Conservation (phyloP, 2,888 invertebrate species). For the Microctonus hyperodae region DNA sequence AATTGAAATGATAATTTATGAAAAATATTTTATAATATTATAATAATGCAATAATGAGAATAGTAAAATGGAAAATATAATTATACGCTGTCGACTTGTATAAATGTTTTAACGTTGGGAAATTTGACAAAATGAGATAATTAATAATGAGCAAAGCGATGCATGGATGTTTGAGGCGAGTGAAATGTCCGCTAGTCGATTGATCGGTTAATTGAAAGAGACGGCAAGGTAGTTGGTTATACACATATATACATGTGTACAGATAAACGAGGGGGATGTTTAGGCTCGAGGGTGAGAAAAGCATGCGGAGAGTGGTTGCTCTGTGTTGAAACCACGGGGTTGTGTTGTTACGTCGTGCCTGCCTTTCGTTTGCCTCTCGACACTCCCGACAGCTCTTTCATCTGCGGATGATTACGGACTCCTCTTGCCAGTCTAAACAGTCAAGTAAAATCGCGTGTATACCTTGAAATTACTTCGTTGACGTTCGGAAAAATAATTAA, state of each 20-base stretch:
- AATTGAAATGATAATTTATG: too few relatives aligned
- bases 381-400: slow-evolving; percentile 62
- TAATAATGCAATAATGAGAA: background rate
- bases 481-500: slow-evolving; percentile 54
- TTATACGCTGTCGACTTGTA: background rate
- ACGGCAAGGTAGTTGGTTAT: slow-evolving; percentile 41
- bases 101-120: background rate
- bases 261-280: slow-evolving; percentile 38
- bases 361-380: slow-evolving; percentile 53
- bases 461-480: slow-evolving; percentile 50
- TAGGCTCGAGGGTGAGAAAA: slow-evolving; percentile 46
- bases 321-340: slow-evolving; percentile 47
- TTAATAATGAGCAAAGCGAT: slow-evolving; percentile 58
- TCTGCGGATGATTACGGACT: slow-evolving; percentile 62
- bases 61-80: background rate
- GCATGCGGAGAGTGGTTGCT: slow-evolving; percentile 35
- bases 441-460: slow-evolving; percentile 38
- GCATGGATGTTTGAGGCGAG: slow-evolving; percentile 55
- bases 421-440: slow-evolving; percentile 38
- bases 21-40: too few relatives aligned
- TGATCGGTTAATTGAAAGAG: slow-evolving; percentile 62
- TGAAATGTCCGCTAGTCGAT: slow-evolving; percentile 50
- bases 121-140: slow-evolving; percentile 43
- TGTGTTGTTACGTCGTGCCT: slow-evolving; percentile 44
- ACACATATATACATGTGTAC: slow-evolving; percentile 29